Base-by-base conservation (phyloP, 2,797 vertebrate genomes). In the Podargus strigoides region DNA sequence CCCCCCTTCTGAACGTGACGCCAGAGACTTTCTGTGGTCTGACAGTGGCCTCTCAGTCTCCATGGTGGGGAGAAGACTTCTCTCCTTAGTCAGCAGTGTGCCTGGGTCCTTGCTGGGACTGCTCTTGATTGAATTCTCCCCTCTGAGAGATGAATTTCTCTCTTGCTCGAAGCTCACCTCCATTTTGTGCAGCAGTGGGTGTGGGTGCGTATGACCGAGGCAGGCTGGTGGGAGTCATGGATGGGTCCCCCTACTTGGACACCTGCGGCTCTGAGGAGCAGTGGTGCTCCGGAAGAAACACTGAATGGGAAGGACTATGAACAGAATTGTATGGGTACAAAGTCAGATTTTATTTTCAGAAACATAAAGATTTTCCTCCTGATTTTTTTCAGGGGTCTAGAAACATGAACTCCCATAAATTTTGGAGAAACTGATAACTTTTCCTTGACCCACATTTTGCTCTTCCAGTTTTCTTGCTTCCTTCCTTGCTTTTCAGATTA, bases 21-120 rank as follows among this genome's bases (percentile, higher is more conserved):
- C 64, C 72, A 68, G 89, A 52, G 55, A 26, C 17, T 90, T 82
- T 41, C 69, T 87, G 84, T 83, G 75, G 42, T 77, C 66, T 91
- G 27, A 86, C 26, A 59, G n/a, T n/a, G 82, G 39, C 28, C 50
- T 44, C 64, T 16, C 19, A 56, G 72, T 83, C 30, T 68, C 55
- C 42, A 3, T 37, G 36, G 28, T 0, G 7, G 41, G 17, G 34
- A 87, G 36, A 90, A 8, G 32, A 60, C 12, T 87, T 70, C 16
- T 85, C 19, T n/a, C 47, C 26, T 23, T 34, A 42, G 56, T 34
- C 37, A 90, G 20, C 9, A 0, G 10, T 64, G 18, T 52, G 30
- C 10, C 8, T 11, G 27, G 20, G 37, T 22, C 27, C 14, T 70
- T 69, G 18, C 22, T 70, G 55, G 17, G 50, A 17, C n/a, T 74